Percentiles rank a stretch among this genome's conserved stretches.
phyloP scores from a whole-genome alignment of 2,888 invertebrate genomes.

The Neoascia interrupta region DNA sequence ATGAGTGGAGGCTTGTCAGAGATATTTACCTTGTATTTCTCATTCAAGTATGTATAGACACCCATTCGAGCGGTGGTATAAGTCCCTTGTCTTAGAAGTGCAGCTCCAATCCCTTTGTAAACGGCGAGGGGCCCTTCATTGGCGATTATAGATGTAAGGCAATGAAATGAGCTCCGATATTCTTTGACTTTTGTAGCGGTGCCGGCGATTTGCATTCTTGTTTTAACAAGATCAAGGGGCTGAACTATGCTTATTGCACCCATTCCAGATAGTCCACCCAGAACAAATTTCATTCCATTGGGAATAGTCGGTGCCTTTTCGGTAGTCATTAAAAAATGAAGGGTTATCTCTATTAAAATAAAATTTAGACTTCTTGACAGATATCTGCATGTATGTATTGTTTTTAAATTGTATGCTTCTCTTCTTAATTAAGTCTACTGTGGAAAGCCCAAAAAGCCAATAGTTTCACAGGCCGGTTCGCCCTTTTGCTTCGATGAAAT shows the following conservation, averaged over 20 bases:
- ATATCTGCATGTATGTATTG: too few relatives aligned
- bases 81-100: slow-evolving; percentile 94
- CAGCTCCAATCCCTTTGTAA: slow-evolving; percentile 94
- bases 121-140: slow-evolving; percentile 91
- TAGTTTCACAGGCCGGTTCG: too few relatives aligned
- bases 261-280: slow-evolving; percentile 92
- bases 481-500: too few relatives aligned
- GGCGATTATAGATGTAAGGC: slow-evolving; percentile 87
- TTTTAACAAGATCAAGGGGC: slow-evolving; percentile 98
- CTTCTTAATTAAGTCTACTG: too few relatives aligned
- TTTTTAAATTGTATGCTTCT: too few relatives aligned
- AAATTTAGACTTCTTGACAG: too few relatives aligned
- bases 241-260: slow-evolving; percentile 95
- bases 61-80: slow-evolving; percentile 97
- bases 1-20: slow-evolving; percentile 81
- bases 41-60: slow-evolving; percentile 94
- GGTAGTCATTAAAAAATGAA: too few relatives aligned
- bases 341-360: too few relatives aligned
- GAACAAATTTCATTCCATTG: slow-evolving; percentile 84
- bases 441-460: too few relatives aligned
- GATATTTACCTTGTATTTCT: slow-evolving; percentile 81
- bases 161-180: slow-evolving; percentile 88
- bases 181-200: slow-evolving; percentile 84
- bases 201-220: slow-evolving; percentile 96
- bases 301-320: slow-evolving; percentile 70